phyloP scores from a whole-genome alignment of 2,888 invertebrate genomes.

The Girardia tigrina region DNA sequence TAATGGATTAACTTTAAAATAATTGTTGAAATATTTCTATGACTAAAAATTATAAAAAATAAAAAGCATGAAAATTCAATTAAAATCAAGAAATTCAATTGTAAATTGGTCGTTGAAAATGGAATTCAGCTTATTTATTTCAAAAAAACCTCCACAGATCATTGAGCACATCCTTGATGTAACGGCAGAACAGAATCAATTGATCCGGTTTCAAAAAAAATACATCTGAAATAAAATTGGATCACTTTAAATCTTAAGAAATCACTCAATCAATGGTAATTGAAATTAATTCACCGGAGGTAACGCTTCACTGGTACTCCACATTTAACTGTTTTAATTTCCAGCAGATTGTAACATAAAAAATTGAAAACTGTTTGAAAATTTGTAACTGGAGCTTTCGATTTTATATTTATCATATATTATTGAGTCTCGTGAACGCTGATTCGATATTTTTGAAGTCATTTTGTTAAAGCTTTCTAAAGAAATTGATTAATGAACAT shows the following conservation, averaged over 20 bases:
- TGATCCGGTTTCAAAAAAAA: neutral
- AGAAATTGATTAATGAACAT: too few species aligned
- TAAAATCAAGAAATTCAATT: too few species aligned
- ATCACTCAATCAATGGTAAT: neutral
- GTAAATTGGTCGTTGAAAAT: neutral
- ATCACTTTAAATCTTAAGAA: neutral
- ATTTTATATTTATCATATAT: too few species aligned
- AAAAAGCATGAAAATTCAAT: too few species aligned
- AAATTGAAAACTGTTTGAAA: too few species aligned
- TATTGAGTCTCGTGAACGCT: too few species aligned
- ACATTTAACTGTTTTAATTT: neutral
- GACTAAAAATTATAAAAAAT: too few species aligned
- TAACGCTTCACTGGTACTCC: neutral
- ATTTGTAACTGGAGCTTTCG: too few species aligned
- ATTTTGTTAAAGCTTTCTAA: too few species aligned
- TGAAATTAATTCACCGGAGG: neutral
- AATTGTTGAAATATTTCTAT: too few species aligned
- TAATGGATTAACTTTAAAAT: too few species aligned
- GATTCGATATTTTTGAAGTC: too few species aligned
- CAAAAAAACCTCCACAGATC: neutral
- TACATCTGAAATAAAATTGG: neutral
- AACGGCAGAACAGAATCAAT: neutral
- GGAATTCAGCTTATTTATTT: neutral
- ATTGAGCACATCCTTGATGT: neutral
- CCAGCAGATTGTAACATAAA: neutral